These are phyloP conservation scores for Falco novaeseelandiae DNA, from an alignment of 2,797 vertebrate genomes.

Conservation along the genomic window DNA sequence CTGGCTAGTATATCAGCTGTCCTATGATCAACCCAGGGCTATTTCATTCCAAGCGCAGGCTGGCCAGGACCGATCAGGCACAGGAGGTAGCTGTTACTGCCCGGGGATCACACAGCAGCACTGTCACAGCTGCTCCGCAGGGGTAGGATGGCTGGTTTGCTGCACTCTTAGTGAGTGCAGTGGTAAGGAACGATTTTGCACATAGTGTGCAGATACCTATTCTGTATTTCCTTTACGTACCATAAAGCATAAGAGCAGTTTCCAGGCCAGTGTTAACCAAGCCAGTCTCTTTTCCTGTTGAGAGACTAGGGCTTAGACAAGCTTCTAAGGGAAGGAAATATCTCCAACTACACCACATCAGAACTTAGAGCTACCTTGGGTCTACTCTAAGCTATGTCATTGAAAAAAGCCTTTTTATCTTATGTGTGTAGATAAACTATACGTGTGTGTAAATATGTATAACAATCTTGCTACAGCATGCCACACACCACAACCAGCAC, in stretches of 20 bases:
- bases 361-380: not conserved
- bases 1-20: not conserved
- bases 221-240: not conserved
- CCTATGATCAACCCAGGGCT: not conserved
- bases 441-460: fast-evolving
- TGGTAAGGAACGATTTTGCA: not conserved
- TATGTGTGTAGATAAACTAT: too few relatives aligned
- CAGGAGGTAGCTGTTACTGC: not conserved
- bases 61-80: not conserved
- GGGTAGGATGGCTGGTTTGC: not conserved
- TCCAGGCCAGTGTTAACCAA: not conserved
- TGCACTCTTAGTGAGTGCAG: not conserved
- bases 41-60: not conserved
- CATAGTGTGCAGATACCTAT: fast-evolving
- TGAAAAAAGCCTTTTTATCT: not conserved
- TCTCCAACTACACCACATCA: not conserved
- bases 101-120: fast-evolving
- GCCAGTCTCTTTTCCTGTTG: not conserved
- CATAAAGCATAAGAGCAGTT: not conserved
- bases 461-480: not conserved
- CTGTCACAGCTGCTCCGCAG: fast-evolving
- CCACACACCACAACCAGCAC: not conserved
- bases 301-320: not conserved
- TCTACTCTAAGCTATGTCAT: not conserved
- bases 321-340: not conserved